These are phyloP conservation scores for Trachythela sp. DNA, from an alignment of 64 coral and sea anemone species.

Conservation along the genomic window DNA sequence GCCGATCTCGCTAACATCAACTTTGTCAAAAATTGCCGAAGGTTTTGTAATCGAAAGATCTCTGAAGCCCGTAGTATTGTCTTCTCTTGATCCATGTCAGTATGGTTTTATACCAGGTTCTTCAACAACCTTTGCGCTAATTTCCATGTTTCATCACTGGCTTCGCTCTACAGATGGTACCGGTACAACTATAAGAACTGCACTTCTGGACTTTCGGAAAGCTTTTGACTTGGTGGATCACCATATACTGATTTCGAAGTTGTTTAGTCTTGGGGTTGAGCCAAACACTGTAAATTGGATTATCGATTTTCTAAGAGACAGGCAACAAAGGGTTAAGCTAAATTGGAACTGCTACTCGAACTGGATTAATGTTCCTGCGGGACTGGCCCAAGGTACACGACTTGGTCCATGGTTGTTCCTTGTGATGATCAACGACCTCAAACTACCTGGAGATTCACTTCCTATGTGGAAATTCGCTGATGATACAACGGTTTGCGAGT, in stretches of 20 bases:
- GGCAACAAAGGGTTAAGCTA: constrained; percentile 23
- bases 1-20: no score
- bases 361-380: constrained; percentile 15
- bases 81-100: background rate
- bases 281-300: constrained; percentile 23
- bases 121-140: constrained; percentile 16
- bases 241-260: background rate
- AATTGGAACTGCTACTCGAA: background rate
- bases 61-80: background rate
- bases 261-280: constrained; percentile 1
- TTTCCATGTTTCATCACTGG: constrained; percentile 13
- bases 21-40: constrained; percentile 4
- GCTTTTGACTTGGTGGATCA: constrained; percentile 35
- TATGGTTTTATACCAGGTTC: constrained; percentile 8
- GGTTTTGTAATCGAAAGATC: background rate
- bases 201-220: constrained; percentile 14
- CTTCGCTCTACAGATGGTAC: background rate
- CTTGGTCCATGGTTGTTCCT: constrained; percentile 31
- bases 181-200: no score
- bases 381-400: constrained; percentile 3
- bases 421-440: background rate
- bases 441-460: background rate
- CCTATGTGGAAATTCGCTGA: constrained; percentile 29
- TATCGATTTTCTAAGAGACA: constrained; percentile 9
- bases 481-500: constrained; percentile 21